These are phyloP conservation scores for Pristiophorus japonicus DNA, from an alignment of 2,113 vertebrate genomes.

Conservation along the genomic window DNA sequence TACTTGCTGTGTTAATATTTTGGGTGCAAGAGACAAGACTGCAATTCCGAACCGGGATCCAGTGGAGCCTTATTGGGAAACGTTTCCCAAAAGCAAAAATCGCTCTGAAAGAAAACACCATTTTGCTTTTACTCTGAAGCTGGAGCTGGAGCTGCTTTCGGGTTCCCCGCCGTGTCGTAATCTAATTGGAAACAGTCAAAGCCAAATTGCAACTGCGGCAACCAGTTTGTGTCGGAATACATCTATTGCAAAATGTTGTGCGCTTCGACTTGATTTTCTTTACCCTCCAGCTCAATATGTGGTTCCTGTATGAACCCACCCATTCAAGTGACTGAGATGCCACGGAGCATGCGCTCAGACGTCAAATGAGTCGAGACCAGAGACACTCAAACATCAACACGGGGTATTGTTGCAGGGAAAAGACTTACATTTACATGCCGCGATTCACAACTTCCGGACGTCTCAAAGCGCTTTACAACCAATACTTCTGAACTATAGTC, in stretches of 20 bases:
- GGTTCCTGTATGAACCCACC: background rate
- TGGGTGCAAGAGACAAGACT: conserved; percentile 72
- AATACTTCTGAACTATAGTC: too few relatives aligned
- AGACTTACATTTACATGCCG: background rate
- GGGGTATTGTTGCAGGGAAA: background rate
- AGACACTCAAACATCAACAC: background rate
- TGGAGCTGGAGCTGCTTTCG: background rate
- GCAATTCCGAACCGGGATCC: conserved; percentile 57
- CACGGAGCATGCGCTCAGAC: background rate
- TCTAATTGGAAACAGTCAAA: background rate
- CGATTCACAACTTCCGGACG: background rate
- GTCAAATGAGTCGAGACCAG: background rate
- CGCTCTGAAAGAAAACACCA: conserved; percentile 53
- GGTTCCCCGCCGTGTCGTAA: background rate
- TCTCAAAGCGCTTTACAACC: background rate
- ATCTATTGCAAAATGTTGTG: background rate
- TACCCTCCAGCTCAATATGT: background rate
- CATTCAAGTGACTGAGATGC: background rate
- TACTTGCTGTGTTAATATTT: conserved; percentile 64
- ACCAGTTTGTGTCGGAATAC: background rate
- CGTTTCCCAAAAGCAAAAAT: conserved; percentile 47
- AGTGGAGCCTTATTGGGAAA: conserved; percentile 45
- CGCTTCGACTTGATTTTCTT: background rate
- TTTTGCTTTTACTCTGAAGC: background rate
- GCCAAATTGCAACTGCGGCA: background rate